Base-by-base conservation (phyloP, 2,113 vertebrate genomes). In the Excalfactoria chinensis region DNA sequence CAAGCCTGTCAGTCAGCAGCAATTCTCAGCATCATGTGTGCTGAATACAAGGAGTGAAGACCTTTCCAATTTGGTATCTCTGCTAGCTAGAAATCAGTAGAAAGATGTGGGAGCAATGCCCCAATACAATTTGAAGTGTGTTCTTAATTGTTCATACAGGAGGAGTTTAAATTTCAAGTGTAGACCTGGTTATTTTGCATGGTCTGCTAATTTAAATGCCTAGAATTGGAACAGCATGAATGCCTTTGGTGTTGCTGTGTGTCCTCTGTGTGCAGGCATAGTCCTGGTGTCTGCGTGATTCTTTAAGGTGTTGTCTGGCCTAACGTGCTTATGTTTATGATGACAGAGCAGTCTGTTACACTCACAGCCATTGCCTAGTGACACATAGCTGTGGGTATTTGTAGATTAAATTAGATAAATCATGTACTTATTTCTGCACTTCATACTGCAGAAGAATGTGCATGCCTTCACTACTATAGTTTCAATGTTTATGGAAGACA, bases 251-350 rank as follows among this genome's bases (percentile, higher is more conserved):
- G 64, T 40, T 58, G 58, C 12, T 0, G 0, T 34, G 23, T 66
- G n/a, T 6, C 26, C n/a, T 35, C 30, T 5, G 26, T 55, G 66
- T 5, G 1, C 59, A 55, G 43, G 10, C 25, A 12, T 40, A 59
- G 15, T 76, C 11, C 22, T 59, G 22, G 35, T 41, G 53, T 41
- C 35, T 56, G 15, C 7, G 35, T 26, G 26, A 12, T 48, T 77
- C 40, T 30, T 6, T 32, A 28, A 60, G 26, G 22, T 81, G 44
- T 41, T 41, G 51, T 15, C 53, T 37, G 46, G 30, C 34, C 46
- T 72, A 13, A 13, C 41, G 56, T 0, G 1, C 7, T 44, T 25
- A 6, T 0, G 1, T 6, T 44, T 25, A 6, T 2, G 11, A 41
- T 67, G 40, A 41, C 25, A 53, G 15, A 25, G 32, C 30, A 32